Conservation (phyloP, 1,140 invertebrate genomes). For the Penaeus vannamei region DNA sequence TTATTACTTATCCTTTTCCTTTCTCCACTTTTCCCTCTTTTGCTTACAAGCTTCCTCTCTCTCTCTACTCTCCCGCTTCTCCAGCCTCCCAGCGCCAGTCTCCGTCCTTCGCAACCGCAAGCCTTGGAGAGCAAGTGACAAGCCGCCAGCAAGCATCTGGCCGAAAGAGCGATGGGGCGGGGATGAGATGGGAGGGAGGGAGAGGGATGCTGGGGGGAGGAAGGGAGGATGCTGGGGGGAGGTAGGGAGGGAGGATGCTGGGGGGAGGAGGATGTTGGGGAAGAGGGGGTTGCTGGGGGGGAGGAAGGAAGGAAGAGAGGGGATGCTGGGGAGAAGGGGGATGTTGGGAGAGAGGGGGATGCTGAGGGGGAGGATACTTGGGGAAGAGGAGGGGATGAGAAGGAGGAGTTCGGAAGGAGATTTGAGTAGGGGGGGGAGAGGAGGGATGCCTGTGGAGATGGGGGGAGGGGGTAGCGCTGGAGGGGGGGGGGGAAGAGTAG, state of each 20-base stretch:
- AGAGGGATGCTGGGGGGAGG: background rate
- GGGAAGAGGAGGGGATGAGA: background rate
- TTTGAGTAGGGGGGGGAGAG: background rate
- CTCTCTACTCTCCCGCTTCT: background rate
- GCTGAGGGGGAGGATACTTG: background rate
- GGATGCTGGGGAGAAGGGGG: background rate
- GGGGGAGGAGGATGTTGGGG: background rate
- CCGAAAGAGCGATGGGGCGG: background rate
- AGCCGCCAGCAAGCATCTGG: background rate
- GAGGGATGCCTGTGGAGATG: background rate
- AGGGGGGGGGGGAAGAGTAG: background rate
- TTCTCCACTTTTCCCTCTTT: background rate
- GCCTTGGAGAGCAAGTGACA: background rate
- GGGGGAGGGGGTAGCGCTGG: background rate
- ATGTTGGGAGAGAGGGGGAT: background rate
- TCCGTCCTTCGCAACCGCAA: background rate
- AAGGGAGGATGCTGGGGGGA: background rate
- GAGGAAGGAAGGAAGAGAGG: background rate
- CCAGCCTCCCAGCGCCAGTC: conserved; percentile 14
- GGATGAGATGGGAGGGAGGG: background rate
- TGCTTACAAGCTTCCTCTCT: background rate
- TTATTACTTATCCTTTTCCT: background rate
- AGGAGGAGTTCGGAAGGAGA: background rate
- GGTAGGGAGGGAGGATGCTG: background rate
- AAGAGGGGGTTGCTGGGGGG: background rate